Base-by-base conservation (phyloP, 2,113 vertebrate species). In the Vidua macroura region DNA sequence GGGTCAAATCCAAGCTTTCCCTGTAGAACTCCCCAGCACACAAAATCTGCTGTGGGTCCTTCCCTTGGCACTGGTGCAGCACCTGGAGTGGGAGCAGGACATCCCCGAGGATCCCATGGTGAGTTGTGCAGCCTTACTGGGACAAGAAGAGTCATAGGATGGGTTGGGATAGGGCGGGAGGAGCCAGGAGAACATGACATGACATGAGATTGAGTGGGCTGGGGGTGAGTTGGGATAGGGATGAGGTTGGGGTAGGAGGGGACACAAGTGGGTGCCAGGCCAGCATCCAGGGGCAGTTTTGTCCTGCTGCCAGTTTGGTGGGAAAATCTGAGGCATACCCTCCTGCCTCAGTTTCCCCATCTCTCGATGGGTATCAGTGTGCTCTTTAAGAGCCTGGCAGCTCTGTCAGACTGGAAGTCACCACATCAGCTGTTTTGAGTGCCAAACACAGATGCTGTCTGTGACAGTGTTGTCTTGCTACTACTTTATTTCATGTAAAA, bases 351-450 rank as follows among this genome's bases (percentile, higher is more conserved):
- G 27, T 78, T 89, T 88, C 52, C 76, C 59, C 11, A 5, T 53
- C 16, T 83, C 46, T 35, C 83, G 7, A 37, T 7, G 25, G 13
- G 8, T 43, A 10, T 48, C 23, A 53, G 23, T 3, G 10, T 49
- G 51, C 33, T 2, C 1, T 44, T 51, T 21, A 56, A 33, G 19
- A 93, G 18, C 33, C 28, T 53, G 27, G 62, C 56, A 82, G 27
- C 25, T 83, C 43, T 64, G 53, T 44, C 72, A 67, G 73, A 19
- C n/a, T 81, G 68, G 48, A 64, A 43, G 49, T 67, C 60, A 78
- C n/a, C 7, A 1, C 46, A 44, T 18, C 59, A 69, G 59, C 58
- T 64, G 4, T 37, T 79, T 16, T 0, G 3, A 48, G 28, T 10
- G 10, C 43, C 59, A 77, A 37, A 76, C 41, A n/a, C 21, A 83